Conservation (phyloP, 2,888 invertebrate species). For the Coecobrya sp. region DNA sequence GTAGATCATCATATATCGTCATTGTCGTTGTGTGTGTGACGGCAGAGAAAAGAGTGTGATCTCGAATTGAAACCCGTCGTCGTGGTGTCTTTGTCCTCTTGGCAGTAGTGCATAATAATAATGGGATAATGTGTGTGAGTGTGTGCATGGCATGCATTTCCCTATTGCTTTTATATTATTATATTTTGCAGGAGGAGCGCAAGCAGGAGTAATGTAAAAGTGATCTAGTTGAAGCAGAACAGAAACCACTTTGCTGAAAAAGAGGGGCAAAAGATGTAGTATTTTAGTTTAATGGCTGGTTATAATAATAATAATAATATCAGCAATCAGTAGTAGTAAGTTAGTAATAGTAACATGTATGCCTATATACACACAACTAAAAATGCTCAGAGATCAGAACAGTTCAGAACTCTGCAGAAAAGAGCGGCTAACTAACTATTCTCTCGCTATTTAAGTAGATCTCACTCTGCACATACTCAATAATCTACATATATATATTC, state of each 20-base stretch:
- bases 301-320: not conserved
- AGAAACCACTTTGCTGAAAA: conserved; percentile 66
- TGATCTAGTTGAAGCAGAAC: conserved; percentile 67
- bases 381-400: no score
- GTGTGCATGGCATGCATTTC: conserved; percentile 67
- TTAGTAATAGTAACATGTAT: not conserved
- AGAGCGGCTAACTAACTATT: no score
- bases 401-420: no score
- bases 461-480: no score
- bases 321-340: not conserved
- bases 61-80: conserved; percentile 73
- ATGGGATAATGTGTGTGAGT: not conserved
- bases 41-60: conserved; percentile 69
- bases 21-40: conserved; percentile 40
- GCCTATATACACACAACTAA: no score
- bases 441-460: no score
- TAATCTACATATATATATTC: no score
- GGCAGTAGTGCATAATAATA: conserved; percentile 4
- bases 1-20: conserved; percentile 57
- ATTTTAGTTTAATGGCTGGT: conserved; percentile 20
- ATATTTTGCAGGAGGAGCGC: conserved; percentile 7
- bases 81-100: conserved; percentile 71
- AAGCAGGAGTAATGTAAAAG: not conserved
- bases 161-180: conserved; percentile 41
- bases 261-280: conserved; percentile 56